Percentiles rank a stretch among this genome's conserved stretches.
Evolutionary conservation across 2,797 vertebrate genomes (phyloP).

Genomic region (Pantherophis alleghaniensis): DNA sequence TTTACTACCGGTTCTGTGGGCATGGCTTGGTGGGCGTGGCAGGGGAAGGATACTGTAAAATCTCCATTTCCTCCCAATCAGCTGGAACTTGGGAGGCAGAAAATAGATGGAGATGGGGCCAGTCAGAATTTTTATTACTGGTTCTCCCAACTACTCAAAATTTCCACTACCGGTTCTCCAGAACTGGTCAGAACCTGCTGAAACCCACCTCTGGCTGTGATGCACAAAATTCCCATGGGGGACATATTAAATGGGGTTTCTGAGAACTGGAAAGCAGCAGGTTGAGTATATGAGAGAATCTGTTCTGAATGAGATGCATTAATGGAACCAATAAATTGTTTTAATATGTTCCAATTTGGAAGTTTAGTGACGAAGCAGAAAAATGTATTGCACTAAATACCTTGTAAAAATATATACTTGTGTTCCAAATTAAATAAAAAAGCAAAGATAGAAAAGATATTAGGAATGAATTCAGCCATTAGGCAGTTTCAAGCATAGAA

Average conservation of each 20-base stretch:
- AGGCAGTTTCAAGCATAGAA: background rate
- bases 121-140: too few relatives aligned
- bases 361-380: background rate
- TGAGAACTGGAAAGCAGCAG: background rate
- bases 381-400: background rate
- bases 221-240: background rate
- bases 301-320: background rate
- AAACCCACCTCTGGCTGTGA: too few relatives aligned
- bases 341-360: background rate
- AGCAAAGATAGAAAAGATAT: background rate
- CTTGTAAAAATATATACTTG: background rate
- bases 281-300: background rate
- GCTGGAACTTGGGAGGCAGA: too few relatives aligned
- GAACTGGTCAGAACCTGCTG: too few relatives aligned
- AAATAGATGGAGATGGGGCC: too few relatives aligned
- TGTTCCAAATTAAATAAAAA: background rate
- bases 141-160: too few relatives aligned
- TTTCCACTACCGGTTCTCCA: too few relatives aligned
- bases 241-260: background rate
- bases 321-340: background rate
- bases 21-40: too few relatives aligned
- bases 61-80: too few relatives aligned
- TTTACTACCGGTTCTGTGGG: too few relatives aligned
- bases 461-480: background rate
- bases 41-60: too few relatives aligned